phyloP scores from a whole-genome alignment of 2,888 invertebrate genomes.

The Temnothorax ravouxi region DNA sequence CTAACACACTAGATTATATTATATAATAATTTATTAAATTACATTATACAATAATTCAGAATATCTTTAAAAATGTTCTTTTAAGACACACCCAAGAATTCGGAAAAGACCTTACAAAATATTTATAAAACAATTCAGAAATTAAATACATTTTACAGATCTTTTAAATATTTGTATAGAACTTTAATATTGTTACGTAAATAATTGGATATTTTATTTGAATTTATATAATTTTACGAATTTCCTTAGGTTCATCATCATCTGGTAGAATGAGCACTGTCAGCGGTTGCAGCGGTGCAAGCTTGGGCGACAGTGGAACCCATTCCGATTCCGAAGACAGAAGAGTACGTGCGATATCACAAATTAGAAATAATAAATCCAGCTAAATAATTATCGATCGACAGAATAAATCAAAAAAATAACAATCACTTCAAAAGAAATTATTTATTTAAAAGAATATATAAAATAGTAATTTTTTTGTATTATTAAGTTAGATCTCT shows the following conservation, averaged over 20 bases:
- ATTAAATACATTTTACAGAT: not conserved
- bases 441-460: not conserved
- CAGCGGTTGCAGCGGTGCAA: constrained; percentile 91
- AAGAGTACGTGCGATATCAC: constrained; percentile 82
- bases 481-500: not conserved
- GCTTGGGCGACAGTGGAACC: constrained; percentile 94
- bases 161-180: not conserved
- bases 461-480: not conserved
- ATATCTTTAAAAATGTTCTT: not conserved
- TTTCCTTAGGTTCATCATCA: constrained; percentile 89
- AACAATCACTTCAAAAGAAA: not conserved
- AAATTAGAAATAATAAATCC: not conserved
- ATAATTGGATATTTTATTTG: not conserved
- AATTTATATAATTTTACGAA: not conserved
- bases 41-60: constrained; percentile 3
- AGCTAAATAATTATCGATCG: not conserved
- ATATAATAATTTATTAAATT: not conserved
- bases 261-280: constrained; percentile 94
- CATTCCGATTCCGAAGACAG: constrained; percentile 95
- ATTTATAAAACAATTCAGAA: not conserved
- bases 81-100: not conserved
- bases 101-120: not conserved
- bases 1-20: not conserved
- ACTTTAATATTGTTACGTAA: not conserved
- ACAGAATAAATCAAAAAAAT: not conserved